These are phyloP conservation scores for Mimas tiliae DNA, from an alignment of 2,888 invertebrate genomes.

Conservation along the genomic window DNA sequence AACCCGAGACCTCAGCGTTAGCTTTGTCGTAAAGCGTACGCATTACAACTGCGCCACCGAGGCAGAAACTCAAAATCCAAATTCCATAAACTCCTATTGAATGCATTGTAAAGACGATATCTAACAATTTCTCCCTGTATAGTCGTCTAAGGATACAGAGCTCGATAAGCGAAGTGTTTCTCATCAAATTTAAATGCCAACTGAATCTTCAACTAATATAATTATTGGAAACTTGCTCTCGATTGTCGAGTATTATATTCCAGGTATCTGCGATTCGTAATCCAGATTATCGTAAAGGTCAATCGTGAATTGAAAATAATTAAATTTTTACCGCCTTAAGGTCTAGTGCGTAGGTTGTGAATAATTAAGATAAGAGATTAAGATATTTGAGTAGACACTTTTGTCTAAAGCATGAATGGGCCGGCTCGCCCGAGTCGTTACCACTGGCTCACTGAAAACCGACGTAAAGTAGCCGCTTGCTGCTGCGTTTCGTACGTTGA, in stretches of 20 bases:
- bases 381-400: no score
- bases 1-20: no score
- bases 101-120: background rate
- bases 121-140: background rate
- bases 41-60: no score
- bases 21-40: no score
- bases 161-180: background rate
- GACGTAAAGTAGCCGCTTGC: no score
- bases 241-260: background rate
- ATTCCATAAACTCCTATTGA: background rate
- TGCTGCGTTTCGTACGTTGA: no score
- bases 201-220: slow-evolving; percentile 5
- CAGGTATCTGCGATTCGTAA: background rate
- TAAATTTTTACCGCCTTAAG: background rate
- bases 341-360: background rate
- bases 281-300: background rate
- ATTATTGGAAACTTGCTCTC: slow-evolving; percentile 6
- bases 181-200: slow-evolving; percentile 19
- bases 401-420: no score
- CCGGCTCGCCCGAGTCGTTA: no score
- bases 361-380: background rate
- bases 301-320: background rate
- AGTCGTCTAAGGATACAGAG: background rate
- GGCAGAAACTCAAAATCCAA: background rate
- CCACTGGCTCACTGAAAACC: no score